phyloP scores from a whole-genome alignment of 1,140 invertebrate genomes.

The Limonius californicus region DNA sequence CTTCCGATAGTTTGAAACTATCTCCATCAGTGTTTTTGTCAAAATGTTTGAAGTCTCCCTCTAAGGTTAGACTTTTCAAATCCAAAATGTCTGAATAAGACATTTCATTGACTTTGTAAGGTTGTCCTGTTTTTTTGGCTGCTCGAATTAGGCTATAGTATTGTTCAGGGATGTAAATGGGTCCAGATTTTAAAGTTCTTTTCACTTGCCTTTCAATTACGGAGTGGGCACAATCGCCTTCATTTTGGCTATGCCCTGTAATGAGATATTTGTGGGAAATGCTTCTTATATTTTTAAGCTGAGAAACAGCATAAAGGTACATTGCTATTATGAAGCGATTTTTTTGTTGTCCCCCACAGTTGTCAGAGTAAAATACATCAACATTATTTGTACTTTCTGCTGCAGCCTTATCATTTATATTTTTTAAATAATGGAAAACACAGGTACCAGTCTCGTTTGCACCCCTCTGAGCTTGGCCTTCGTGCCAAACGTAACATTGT shows the following conservation, averaged over 20 bases:
- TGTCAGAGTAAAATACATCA: neutral
- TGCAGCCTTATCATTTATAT: neutral
- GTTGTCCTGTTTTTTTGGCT: too few species aligned
- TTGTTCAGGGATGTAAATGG: too few species aligned
- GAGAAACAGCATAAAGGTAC: conserved; percentile 8
- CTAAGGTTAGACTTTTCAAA: too few species aligned
- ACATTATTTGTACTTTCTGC: neutral
- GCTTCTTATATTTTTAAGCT: conserved; percentile 3
- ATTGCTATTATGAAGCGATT: conserved; percentile 11
- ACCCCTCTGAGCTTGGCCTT: conserved; percentile 46
- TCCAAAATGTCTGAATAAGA: too few species aligned
- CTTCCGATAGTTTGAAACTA: too few species aligned
- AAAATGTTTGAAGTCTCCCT: too few species aligned
- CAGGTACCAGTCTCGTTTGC: conserved; percentile 48
- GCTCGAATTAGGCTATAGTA: too few species aligned
- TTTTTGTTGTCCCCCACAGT: conserved; percentile 1
- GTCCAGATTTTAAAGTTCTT: too few species aligned
- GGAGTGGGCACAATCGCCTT: too few species aligned
- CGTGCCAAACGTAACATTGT: conserved; percentile 48
- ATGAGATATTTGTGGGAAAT: conserved; percentile 12
- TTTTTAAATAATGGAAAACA: conserved; percentile 24
- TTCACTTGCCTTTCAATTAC: too few species aligned
- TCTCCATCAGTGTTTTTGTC: too few species aligned
- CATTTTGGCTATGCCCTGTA: neutral
- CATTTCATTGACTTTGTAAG: too few species aligned